Evolutionary conservation across 2,888 invertebrate genomes (phyloP), one percentile per base, ranked within the genome.

Genomic region (Cosmia trapezina): DNA sequence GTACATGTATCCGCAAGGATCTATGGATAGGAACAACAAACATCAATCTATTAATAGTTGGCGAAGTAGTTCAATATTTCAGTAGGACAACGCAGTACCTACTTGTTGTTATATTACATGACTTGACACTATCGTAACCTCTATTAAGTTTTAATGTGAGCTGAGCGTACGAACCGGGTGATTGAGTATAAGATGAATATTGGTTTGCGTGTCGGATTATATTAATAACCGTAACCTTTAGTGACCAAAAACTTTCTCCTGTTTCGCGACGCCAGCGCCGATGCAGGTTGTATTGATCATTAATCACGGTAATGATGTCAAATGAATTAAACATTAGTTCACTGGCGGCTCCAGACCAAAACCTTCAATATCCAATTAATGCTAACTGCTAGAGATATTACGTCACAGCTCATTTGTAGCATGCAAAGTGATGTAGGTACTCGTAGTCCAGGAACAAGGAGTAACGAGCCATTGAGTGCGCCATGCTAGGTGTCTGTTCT

Each of bases 171-270:
- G 65, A 77, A 68, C 57, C 60, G 54, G 69, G 75, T 85, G 77
- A 80, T 83, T 72, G 78, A 78, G 73, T 75, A 37, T 76, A 74
- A 86, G 85, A 87, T 86, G 87, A 85, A 85, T 85, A 87, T 87
- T 86, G 88, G 89, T 89, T 89, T 77, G 87, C 87, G 88, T 90
- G 89, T 88, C 88, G 78, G 83, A 87, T 83, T 88, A 89, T 89
- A 91, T 90, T 90, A 89, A 90, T 92, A 89, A 86, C 82, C 78
- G 77, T 87, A 88, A 90, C 89, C 89, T 86, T 76, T 68, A 77
- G 76, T 86, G 87, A 89, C 89, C 88, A 80, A 80, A 81, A 85
- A 87, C 91, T 92, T 91, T 92, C 93, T 89, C 89, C 84, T 86
- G 83, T 83, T 89, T 88, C 71, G 83, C 86, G 88, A 82, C 81